These are phyloP conservation scores for Plectrocnemia conspersa DNA, from an alignment of 1,140 invertebrate species.

Conservation along the genomic window DNA sequence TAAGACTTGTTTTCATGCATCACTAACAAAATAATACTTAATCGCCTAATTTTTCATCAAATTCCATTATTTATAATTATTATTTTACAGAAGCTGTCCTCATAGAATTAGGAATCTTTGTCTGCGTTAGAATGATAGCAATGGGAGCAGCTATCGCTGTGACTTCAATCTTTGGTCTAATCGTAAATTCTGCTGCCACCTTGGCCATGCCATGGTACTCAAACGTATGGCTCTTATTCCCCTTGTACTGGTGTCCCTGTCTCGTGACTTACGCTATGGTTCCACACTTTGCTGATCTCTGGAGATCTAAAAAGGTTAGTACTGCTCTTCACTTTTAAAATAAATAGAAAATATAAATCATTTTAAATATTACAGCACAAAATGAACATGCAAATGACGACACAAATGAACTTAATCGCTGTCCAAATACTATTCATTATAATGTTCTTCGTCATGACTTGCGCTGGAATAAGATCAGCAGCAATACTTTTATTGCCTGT, in stretches of 20 bases:
- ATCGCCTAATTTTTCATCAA: no score
- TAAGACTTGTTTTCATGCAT: no score
- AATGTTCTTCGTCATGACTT: slow-evolving; percentile 21
- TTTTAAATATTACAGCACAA: slow-evolving; percentile 19
- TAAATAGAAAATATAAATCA: neutral
- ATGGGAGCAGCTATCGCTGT: slow-evolving; percentile 17
- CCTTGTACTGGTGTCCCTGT: slow-evolving; percentile 15
- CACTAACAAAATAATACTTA: no score
- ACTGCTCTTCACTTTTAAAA: neutral
- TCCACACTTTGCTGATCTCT: neutral
- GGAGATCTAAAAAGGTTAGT: slow-evolving; percentile 12
- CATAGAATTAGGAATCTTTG: slow-evolving; percentile 17
- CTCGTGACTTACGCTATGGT: neutral
- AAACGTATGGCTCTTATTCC: slow-evolving; percentile 18
- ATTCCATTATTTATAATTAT: no score
- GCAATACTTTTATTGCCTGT: slow-evolving; percentile 21
- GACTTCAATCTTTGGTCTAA: slow-evolving; percentile 13
- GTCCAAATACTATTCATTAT: slow-evolving; percentile 24
- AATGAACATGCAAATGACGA: slow-evolving; percentile 11
- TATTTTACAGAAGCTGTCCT: slow-evolving; percentile 17
- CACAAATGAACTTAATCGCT: slow-evolving; percentile 30
- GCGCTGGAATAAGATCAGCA: slow-evolving; percentile 15
- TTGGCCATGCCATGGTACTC: slow-evolving; percentile 19
- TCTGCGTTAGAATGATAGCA: slow-evolving; percentile 15
- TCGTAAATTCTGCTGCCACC: neutral